Conservation (phyloP, 2,113 vertebrate genomes). For the Catharus fuscescens region DNA sequence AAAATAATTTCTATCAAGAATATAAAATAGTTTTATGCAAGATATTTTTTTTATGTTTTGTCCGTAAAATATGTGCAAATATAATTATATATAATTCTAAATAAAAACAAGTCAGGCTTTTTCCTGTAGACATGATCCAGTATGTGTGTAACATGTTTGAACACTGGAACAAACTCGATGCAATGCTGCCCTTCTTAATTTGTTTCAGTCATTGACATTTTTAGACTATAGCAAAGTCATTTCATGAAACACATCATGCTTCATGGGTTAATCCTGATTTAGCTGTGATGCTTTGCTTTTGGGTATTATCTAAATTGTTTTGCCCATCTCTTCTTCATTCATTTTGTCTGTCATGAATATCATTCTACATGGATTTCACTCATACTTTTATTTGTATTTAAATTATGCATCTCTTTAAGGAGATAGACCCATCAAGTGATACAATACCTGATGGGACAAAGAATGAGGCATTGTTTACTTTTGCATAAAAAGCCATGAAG, state of each 20-base stretch:
- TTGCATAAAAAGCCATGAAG: slow-evolving; percentile 8
- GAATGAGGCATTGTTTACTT: slow-evolving; percentile 26
- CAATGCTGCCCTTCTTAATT: background rate
- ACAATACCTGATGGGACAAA: background rate
- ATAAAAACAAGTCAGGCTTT: background rate
- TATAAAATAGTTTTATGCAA: background rate
- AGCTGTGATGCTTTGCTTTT: slow-evolving; percentile 24
- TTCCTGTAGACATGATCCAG: background rate
- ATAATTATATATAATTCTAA: background rate
- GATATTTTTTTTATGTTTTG: fast-evolving
- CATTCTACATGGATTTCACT: slow-evolving; percentile 7
- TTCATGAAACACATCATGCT: slow-evolving; percentile 20
- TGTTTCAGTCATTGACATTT: background rate
- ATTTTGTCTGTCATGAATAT: slow-evolving; percentile 6
- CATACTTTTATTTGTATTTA: slow-evolving; percentile 35
- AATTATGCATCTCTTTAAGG: slow-evolving; percentile 35
- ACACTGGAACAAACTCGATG: background rate
- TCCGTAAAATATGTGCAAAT: background rate
- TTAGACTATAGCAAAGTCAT: background rate
- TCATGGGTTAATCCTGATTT: slow-evolving; percentile 57
- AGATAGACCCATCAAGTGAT: slow-evolving; percentile 4
- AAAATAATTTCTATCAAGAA: background rate
- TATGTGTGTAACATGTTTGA: background rate
- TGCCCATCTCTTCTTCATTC: slow-evolving; percentile 1
- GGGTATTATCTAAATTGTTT: slow-evolving; percentile 55